These are phyloP conservation scores for Osmoderma eremita DNA, from an alignment of 2,888 invertebrate species.

Conservation along the genomic window DNA sequence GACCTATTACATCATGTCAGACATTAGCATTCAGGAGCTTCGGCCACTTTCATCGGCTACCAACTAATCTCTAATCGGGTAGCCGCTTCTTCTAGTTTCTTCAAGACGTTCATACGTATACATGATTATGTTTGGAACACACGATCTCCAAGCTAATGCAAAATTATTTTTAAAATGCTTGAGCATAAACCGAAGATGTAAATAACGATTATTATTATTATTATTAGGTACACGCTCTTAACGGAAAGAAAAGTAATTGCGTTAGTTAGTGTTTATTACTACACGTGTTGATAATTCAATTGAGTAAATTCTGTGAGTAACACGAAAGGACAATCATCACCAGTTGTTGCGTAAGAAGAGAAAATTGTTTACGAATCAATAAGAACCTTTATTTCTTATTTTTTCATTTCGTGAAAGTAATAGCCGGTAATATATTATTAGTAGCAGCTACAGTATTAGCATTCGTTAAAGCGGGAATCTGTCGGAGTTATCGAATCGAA, in stretches of 20 bases:
- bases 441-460: conserved; percentile 1
- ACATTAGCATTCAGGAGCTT: conserved; percentile 46
- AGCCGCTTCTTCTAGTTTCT: no score
- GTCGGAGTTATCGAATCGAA: background rate
- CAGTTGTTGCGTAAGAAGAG: conserved; percentile 11
- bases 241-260: no score
- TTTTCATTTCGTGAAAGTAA: conserved; percentile 18
- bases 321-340: no score
- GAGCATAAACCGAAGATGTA: no score
- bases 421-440: conserved; percentile 14
- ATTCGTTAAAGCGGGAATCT: background rate
- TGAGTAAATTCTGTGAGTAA: no score
- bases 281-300: no score
- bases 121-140: background rate
- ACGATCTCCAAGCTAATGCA: no score
- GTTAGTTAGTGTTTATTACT: no score
- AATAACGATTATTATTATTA: no score
- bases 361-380: conserved; percentile 8
- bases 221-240: no score
- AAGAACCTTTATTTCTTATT: conserved; percentile 15
- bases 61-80: conserved; percentile 49
- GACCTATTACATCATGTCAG: conserved; percentile 44
- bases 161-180: no score
- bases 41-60: conserved; percentile 49
- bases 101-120: no score